A percentile compares a stretch with the other conserved stretches of the same genome.
Evolutionary conservation across 2,113 vertebrate genomes (phyloP).

Genomic region (Daboia siamensis): DNA sequence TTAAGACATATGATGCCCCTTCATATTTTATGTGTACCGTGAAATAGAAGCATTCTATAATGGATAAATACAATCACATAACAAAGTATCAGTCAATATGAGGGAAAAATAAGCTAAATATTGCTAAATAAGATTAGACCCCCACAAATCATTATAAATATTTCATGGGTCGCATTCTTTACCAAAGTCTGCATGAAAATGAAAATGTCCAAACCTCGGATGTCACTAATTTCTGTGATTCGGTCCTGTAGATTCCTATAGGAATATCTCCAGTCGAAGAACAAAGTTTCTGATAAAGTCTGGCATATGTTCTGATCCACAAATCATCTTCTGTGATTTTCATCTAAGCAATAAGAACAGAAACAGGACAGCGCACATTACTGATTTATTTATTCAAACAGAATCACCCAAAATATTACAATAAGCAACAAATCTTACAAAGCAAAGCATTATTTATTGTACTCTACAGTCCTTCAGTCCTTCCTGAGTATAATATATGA

Average conservation of each 20-base stretch:
- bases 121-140: not conserved
- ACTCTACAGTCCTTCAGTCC: not conserved
- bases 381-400: not conserved
- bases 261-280: conserved; percentile 92
- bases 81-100: not conserved
- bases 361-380: not conserved
- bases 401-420: not conserved
- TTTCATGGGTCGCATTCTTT: not conserved
- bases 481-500: not conserved
- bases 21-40: not conserved
- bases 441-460: not conserved
- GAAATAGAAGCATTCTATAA: not conserved
- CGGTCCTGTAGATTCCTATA: conserved; percentile 90
- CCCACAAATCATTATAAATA: not conserved
- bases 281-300: conserved; percentile 92
- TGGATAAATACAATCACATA: not conserved
- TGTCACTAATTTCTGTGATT: conserved; percentile 83
- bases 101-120: not conserved
- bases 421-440: not conserved
- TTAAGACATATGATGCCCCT: not conserved
- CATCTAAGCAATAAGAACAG: conserved; percentile 74
- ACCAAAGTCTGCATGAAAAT: not conserved
- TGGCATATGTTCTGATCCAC: conserved; percentile 91
- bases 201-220: conserved; percentile 77
- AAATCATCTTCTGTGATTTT: conserved; percentile 89